Evolutionary conservation across 2,797 vertebrate genomes (phyloP).

Genomic region (Tauraco hartlaubi): DNA sequence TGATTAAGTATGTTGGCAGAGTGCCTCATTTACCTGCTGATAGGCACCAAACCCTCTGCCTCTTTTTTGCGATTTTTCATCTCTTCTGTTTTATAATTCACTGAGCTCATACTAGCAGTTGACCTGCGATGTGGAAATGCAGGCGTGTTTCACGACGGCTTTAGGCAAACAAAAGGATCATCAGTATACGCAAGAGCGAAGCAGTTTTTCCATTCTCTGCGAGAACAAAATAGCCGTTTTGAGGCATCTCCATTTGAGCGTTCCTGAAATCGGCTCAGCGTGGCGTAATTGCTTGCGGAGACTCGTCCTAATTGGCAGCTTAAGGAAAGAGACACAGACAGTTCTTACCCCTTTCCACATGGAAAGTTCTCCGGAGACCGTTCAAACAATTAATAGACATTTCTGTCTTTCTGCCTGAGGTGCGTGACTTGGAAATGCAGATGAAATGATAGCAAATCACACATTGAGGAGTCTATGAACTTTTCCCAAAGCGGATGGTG

Average conservation of each 20-base stretch:
- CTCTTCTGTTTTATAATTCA: background rate
- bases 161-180: slow-evolving; percentile 29
- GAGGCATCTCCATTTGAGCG: slow-evolving; percentile 10
- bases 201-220: slow-evolving; percentile 36
- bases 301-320: slow-evolving; percentile 50
- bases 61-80: slow-evolving; percentile 14
- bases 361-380: slow-evolving; percentile 22
- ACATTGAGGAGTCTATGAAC: background rate
- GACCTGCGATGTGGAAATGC: slow-evolving; percentile 25
- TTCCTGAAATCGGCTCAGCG: background rate
- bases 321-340: slow-evolving; percentile 12
- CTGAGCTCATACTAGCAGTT: slow-evolving; percentile 14
- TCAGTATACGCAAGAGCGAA: background rate
- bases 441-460: slow-evolving; percentile 34
- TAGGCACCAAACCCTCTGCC: slow-evolving; percentile 27
- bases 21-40: slow-evolving; percentile 41
- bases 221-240: slow-evolving; percentile 10
- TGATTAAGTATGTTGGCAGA: slow-evolving; percentile 57
- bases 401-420: slow-evolving; percentile 26
- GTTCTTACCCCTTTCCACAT: background rate
- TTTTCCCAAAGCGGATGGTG: background rate
- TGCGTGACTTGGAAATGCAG: background rate
- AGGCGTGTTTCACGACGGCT: background rate
- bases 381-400: slow-evolving; percentile 41
- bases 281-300: slow-evolving; percentile 23